Evolutionary conservation across 2,797 vertebrate species (phyloP), one percentile per base, ranked within the genome.

Genomic region (Phyllotis vaccarum): DNA sequence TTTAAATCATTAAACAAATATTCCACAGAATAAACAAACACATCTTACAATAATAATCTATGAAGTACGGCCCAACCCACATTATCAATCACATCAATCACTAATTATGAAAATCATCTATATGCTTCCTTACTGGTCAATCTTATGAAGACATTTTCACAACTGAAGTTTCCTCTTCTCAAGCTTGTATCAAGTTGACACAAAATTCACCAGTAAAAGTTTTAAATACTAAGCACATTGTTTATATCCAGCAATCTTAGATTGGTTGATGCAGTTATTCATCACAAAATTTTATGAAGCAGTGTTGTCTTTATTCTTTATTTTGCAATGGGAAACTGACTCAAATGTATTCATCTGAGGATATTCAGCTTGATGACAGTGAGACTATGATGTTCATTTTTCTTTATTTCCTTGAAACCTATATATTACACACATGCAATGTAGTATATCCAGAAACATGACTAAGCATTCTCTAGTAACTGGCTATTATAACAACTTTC

Each of bases 271-370:
- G 75, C 19, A 74, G 54, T 87, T 46, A 87, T 91, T 93, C 62
- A 31, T 89, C n/a, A 83, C 27, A 89, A 72, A 96, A 94, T 31
- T 60, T 68, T 68, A 82, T 40, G 37, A 66, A 11, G 7, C 37
- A 83, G 2, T 70, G 43, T 31, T 94, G 6, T 74, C 64, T 92
- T 64, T 54, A 93, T 86, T 49, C 14, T n/a, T 95, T 92, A 66
- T 54, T 92, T 95, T 89, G 70, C 24, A 91, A 16, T n/a, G n/a
- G 10, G 12, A 94, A 94, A 86, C 12, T 29, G 52, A 88, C 11
- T 74, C 46, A 60, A 2, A 16, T 29, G n/a, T 68, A 68, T 9
- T 86, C 68, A 83, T 80, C 34, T 34, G 78, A 58, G 66, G 52
- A 91, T 74, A 74, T 90, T 85, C 21, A 72, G 34, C 21, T 76